Evolutionary conservation across 2,888 invertebrate genomes (phyloP).

Genomic region (Spisula subtruncata): DNA sequence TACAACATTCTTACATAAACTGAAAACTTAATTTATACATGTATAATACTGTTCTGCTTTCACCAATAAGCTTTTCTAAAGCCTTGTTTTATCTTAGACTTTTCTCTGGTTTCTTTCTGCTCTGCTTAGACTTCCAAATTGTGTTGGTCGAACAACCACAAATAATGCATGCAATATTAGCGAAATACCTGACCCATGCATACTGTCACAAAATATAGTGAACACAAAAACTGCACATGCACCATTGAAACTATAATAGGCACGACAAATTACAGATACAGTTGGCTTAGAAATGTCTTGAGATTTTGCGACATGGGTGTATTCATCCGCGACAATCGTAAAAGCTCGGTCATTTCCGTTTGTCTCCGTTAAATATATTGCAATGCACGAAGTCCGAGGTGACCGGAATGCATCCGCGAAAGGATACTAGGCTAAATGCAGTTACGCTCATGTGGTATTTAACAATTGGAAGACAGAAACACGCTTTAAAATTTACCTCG

Average conservation of each 20-base stretch:
- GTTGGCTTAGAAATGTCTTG: conserved; percentile 7
- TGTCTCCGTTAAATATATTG: too few relatives aligned
- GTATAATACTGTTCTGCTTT: neutral
- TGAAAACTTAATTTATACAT: neutral
- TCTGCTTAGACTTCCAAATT: too few relatives aligned
- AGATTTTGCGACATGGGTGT: neutral
- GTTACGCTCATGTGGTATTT: too few relatives aligned
- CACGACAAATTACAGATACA: conserved; percentile 29
- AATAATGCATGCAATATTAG: neutral
- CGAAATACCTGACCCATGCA: conserved; percentile 41
- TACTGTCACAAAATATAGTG: conserved; percentile 33
- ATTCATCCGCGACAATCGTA: too few relatives aligned
- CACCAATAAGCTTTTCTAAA: neutral
- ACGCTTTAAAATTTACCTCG: neutral
- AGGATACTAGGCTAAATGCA: too few relatives aligned
- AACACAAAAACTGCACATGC: conserved; percentile 32
- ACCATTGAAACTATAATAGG: conserved; percentile 23
- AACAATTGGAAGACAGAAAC: too few relatives aligned
- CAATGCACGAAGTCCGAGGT: too few relatives aligned
- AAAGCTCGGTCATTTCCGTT: too few relatives aligned
- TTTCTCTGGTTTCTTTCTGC: too few relatives aligned
- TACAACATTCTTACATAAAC: neutral
- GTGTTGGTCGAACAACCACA: too few relatives aligned
- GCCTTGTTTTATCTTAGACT: neutral
- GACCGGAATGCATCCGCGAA: too few relatives aligned